phyloP scores from a whole-genome alignment of 1,140 invertebrate species.

The Cotesia vestalis region DNA sequence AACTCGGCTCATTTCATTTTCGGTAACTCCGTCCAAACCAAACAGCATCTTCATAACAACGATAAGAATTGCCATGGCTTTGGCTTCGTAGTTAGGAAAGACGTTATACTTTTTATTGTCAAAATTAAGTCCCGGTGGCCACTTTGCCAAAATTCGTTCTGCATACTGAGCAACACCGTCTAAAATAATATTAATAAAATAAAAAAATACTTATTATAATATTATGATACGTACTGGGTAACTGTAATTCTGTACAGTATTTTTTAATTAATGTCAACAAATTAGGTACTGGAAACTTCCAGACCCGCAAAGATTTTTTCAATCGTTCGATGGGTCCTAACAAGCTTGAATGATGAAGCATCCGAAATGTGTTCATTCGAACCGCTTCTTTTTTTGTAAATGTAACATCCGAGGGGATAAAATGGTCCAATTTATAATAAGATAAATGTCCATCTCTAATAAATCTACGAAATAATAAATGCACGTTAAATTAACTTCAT shows the following conservation, averaged over 20 bases:
- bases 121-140: slow-evolving; percentile 58
- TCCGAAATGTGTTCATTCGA: slow-evolving; percentile 49
- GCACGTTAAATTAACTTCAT: slow-evolving; percentile 13
- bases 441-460: slow-evolving; percentile 71
- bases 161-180: slow-evolving; percentile 54
- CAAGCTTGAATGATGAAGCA: slow-evolving; percentile 58
- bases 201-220: slow-evolving; percentile 7
- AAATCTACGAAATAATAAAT: slow-evolving; percentile 51
- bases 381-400: slow-evolving; percentile 48
- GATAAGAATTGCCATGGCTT: slow-evolving; percentile 72
- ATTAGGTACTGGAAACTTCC: slow-evolving; percentile 61
- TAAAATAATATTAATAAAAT: slow-evolving; percentile 45
- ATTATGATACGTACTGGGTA: slow-evolving; percentile 59
- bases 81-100: slow-evolving; percentile 71
- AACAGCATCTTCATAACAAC: slow-evolving; percentile 72
- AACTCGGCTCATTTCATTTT: slow-evolving; percentile 68
- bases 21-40: slow-evolving; percentile 71
- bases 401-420: slow-evolving; percentile 67
- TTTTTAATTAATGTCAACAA: slow-evolving; percentile 60
- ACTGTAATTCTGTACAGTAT: slow-evolving; percentile 68
- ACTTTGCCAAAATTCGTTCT: slow-evolving; percentile 58
- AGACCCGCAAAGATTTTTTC: slow-evolving; percentile 60
- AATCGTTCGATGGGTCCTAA: slow-evolving; percentile 51
- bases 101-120: slow-evolving; percentile 28
- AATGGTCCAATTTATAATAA: slow-evolving; percentile 65